phyloP scores from a whole-genome alignment of 2,888 invertebrate species.

The Drosophila dives region DNA sequence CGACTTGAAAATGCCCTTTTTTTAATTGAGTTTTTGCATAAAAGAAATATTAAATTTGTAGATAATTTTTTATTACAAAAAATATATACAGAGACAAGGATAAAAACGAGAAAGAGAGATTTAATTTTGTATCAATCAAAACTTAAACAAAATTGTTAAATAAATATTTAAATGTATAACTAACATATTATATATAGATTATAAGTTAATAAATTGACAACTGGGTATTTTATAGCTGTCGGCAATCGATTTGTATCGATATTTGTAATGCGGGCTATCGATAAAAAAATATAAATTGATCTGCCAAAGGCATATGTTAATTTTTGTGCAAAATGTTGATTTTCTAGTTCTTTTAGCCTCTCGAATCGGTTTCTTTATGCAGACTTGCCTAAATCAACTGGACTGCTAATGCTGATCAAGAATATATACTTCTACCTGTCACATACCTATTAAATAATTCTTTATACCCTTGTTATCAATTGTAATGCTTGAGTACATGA shows the following conservation, averaged over 20 bases:
- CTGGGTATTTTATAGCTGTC: background rate
- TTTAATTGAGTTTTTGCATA: background rate
- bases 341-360: background rate
- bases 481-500: background rate
- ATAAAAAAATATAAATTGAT: background rate
- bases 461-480: too few relatives aligned
- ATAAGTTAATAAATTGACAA: background rate
- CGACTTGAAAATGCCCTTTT: background rate
- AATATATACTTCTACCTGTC: background rate
- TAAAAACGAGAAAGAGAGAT: too few relatives aligned
- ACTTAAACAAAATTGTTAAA: too few relatives aligned
- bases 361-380: too few relatives aligned
- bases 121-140: background rate
- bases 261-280: background rate
- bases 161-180: background rate
- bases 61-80: too few relatives aligned
- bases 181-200: background rate
- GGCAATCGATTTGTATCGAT: background rate
- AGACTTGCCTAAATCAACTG: background rate
- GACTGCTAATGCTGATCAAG: background rate
- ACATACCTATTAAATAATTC: too few relatives aligned
- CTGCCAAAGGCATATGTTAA: background rate
- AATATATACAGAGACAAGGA: too few relatives aligned
- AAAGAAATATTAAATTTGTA: too few relatives aligned
- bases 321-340: background rate